Base-by-base conservation (phyloP, 2,113 vertebrate species). In the human region DNA sequence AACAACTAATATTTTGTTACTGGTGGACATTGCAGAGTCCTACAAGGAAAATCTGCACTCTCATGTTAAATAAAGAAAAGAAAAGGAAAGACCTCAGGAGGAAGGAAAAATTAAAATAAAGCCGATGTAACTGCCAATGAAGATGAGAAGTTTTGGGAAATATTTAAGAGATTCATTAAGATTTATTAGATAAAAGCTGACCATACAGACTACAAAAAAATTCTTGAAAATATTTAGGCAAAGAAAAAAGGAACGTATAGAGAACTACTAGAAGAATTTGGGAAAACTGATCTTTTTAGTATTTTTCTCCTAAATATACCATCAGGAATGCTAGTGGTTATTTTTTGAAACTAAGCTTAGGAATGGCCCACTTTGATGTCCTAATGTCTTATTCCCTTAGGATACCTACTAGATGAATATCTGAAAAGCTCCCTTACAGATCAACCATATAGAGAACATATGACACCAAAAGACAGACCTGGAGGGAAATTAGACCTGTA, bases 341-440 rank as follows among this genome's bases (percentile, higher is more conserved):
- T 57, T 90, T 35, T 84, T 50, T 52, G 50, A 76, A 59, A 90
- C 72, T 17, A 40, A 90, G 35, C 45, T 90, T 92, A 64, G 0
- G 0, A 90, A 83, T 27, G 40, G 20, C 30, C 52, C 18, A 2
- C 76, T 89, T 68, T 72, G 38, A 80, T 64, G 22, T 61, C 80
- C 12, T 93, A 87, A 78, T 43, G 20, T 72, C 75, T 83, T 75
- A 55, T 48, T 92, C 66, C 30, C 61, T 92, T 18, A 16, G 48
- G 81, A 50, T 27, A 59, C 38, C 32, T 52, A 27, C 55, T 38
- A 76, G 68, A 73, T 90, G 32, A 75, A 80, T 96, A 90, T 98
- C 76, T 96, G 61, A 79, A 92, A 95, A 95, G 8, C 50, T 92
- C 75, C 64, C 64, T 96, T 35, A 61, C 59, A 89, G 90, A 95